phyloP scores from a whole-genome alignment of 2,888 invertebrate species.

The Pilophorus perplexus region DNA sequence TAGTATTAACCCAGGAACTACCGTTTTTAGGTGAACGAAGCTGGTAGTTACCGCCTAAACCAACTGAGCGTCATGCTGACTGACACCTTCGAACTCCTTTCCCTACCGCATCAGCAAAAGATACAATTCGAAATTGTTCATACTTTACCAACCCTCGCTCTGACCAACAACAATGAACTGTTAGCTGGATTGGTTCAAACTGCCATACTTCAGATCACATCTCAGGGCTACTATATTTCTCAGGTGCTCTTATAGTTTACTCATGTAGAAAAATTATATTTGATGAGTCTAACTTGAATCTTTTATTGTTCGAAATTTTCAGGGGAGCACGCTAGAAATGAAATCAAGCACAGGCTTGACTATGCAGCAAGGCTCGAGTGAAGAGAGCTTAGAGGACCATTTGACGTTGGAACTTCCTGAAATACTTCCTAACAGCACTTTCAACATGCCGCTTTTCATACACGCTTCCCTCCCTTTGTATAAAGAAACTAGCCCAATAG shows the following conservation, averaged over 20 bases:
- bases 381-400: conserved; percentile 54
- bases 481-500: conserved; percentile 66
- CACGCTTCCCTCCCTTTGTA: conserved; percentile 73
- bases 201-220: conserved; percentile 65
- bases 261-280: neutral
- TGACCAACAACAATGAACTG: conserved; percentile 63
- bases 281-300: too few species aligned
- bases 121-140: conserved; percentile 60
- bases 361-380: conserved; percentile 56
- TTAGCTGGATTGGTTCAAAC: conserved; percentile 78
- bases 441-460: conserved; percentile 56
- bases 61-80: conserved; percentile 65
- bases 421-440: conserved; percentile 65
- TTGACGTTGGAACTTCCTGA: conserved; percentile 60
- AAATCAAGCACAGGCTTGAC: conserved; percentile 64
- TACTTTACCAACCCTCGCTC: conserved; percentile 57
- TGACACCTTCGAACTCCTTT: conserved; percentile 70
- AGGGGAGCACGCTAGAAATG: conserved; percentile 54
- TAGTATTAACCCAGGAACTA: too few species aligned
- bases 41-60: conserved; percentile 69
- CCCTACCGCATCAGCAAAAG: conserved; percentile 60
- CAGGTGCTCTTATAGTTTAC: conserved; percentile 22
- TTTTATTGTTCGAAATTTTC: too few species aligned
- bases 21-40: conserved; percentile 57
- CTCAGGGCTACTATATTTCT: conserved; percentile 41